These are phyloP conservation scores for Alsophila aescularia DNA, from an alignment of 2,888 invertebrate genomes.

Conservation along the genomic window DNA sequence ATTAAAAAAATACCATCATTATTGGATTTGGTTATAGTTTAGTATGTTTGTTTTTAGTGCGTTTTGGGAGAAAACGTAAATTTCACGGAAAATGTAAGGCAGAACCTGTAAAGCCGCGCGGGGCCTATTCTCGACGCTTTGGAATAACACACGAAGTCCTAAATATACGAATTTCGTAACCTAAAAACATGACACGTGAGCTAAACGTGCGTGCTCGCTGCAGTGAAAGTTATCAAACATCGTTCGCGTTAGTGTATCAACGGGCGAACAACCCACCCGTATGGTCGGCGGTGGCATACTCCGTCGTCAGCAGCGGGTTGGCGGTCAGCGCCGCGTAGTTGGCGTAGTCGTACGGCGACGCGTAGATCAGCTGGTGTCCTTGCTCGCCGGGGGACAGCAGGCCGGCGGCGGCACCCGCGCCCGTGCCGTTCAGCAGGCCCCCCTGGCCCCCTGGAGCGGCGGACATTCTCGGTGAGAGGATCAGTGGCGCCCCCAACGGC, in stretches of 20 bases:
- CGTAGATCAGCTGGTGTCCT: slow-evolving; percentile 94
- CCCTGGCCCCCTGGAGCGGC: slow-evolving; percentile 91
- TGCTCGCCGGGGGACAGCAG: slow-evolving; percentile 85
- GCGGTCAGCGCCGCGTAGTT: slow-evolving; percentile 94
- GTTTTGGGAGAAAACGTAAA: too few relatives aligned
- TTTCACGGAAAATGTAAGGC: too few relatives aligned
- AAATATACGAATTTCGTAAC: neutral
- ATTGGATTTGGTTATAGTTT: too few relatives aligned
- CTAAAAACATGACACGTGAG: neutral
- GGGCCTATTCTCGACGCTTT: too few relatives aligned
- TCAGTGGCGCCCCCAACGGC: slow-evolving; percentile 95
- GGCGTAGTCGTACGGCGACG: slow-evolving; percentile 93
- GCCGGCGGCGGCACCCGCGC: slow-evolving; percentile 70
- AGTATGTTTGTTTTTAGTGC: too few relatives aligned
- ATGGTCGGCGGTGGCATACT: slow-evolving; percentile 94
- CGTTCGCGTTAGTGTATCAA: slow-evolving; percentile 57
- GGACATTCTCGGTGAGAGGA: slow-evolving; percentile 95
- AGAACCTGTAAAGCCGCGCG: too few relatives aligned
- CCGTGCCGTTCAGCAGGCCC: slow-evolving; percentile 84
- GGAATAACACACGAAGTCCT: neutral
- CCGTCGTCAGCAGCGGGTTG: slow-evolving; percentile 91
- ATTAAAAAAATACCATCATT: too few relatives aligned
- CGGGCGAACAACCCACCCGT: slow-evolving; percentile 94
- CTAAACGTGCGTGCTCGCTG: neutral
- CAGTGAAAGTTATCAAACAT: slow-evolving; percentile 36